Conservation (phyloP, 2,113 vertebrate species). For the Scomber scombrus region DNA sequence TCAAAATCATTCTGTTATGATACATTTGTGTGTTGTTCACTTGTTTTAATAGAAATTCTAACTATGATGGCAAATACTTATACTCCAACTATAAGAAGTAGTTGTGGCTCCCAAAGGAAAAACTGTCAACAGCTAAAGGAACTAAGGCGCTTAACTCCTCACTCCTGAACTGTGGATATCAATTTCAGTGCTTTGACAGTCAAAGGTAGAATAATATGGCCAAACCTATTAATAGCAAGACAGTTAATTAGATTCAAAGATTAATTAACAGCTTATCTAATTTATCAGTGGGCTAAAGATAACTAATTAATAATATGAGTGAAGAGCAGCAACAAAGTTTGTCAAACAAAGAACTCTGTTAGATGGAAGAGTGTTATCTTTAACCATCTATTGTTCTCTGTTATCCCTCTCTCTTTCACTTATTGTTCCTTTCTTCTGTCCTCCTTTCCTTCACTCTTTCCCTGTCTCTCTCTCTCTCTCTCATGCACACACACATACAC, state of each 20-base stretch:
- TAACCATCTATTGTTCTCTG: slow-evolving; percentile 55
- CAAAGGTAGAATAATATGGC: slow-evolving; percentile 69
- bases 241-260: slow-evolving; percentile 83
- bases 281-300: slow-evolving; percentile 81
- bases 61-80: too few relatives aligned
- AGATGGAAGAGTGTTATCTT: slow-evolving; percentile 57
- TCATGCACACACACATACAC: not conserved
- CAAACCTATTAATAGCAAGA: slow-evolving; percentile 71
- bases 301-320: slow-evolving; percentile 78
- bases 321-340: slow-evolving; percentile 70
- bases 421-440: slow-evolving; percentile 27
- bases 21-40: too few relatives aligned
- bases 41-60: too few relatives aligned
- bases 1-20: too few relatives aligned
- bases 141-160: not conserved
- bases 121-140: not conserved
- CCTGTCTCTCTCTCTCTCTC: slow-evolving; percentile 15
- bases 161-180: slow-evolving; percentile 4
- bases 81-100: too few relatives aligned
- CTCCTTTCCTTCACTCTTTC: slow-evolving; percentile 44
- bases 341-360: slow-evolving; percentile 71
- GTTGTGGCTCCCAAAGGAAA: too few relatives aligned
- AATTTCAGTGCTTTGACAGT: slow-evolving; percentile 59
- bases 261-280: slow-evolving; percentile 81
- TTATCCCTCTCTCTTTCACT: slow-evolving; percentile 32